Percentiles rank a stretch among this genome's conserved stretches.
These are phyloP conservation scores for Lipophrys pholis DNA, from an alignment of 2,113 vertebrate species.

Conservation along the genomic window DNA sequence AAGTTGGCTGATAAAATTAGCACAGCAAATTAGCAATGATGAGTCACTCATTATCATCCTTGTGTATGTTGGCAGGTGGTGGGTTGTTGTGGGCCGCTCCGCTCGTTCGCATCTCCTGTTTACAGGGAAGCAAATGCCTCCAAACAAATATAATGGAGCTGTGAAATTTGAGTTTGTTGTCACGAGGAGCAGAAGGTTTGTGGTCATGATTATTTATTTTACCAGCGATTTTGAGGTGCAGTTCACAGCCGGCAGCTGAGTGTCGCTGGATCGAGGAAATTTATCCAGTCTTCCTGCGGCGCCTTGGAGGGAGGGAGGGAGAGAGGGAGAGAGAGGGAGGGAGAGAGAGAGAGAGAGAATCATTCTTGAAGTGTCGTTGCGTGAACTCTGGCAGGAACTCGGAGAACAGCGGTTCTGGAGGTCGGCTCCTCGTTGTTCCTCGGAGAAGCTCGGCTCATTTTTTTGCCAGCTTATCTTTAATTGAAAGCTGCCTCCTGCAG, in stretches of 20 bases:
- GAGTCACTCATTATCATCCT: constrained; percentile 68
- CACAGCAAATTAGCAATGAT: constrained; percentile 67
- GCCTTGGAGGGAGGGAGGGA: constrained; percentile 6
- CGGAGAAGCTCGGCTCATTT: constrained; percentile 15
- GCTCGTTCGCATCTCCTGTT: constrained; percentile 51
- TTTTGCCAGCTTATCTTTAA: constrained; percentile 24
- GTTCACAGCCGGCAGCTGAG: background rate
- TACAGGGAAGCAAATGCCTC: constrained; percentile 32
- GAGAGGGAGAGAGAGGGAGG: no score
- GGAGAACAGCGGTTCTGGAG: constrained; percentile 17
- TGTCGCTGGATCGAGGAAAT: background rate
- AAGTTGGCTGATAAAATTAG: constrained; percentile 72
- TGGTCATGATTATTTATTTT: constrained; percentile 27
- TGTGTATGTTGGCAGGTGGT: constrained; percentile 58
- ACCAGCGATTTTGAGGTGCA: constrained; percentile 14
- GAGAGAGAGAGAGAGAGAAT: background rate
- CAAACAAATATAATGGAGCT: constrained; percentile 1
- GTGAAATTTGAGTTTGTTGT: constrained; percentile 43
- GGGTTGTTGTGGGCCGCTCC: constrained; percentile 55
- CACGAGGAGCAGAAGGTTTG: constrained; percentile 36
- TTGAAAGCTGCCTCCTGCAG: constrained; percentile 48
- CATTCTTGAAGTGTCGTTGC: constrained; percentile 17
- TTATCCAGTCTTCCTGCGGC: background rate
- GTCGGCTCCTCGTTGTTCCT: constrained; percentile 11
- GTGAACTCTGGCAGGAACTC: constrained; percentile 32